Evolutionary conservation across 2,888 invertebrate species (phyloP).

Genomic region (Athrips mouffetella): DNA sequence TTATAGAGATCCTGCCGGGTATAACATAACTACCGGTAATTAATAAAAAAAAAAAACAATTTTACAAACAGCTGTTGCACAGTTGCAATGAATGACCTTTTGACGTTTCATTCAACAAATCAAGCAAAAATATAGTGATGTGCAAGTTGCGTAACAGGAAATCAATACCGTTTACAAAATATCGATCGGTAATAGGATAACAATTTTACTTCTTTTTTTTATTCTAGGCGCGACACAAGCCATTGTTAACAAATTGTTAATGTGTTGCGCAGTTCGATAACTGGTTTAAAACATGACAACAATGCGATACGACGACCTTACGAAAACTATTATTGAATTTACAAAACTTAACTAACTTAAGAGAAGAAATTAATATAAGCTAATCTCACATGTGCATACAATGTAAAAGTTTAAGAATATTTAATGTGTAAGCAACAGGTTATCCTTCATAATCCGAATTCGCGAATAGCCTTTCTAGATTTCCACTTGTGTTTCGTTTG

Average conservation of each 20-base stretch:
- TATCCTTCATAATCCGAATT: conserved; percentile 67
- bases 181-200: background rate
- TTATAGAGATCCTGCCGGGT: too few species aligned
- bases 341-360: too few species aligned
- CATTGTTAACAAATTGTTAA: conserved; percentile 17
- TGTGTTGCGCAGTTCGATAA: conserved; percentile 43
- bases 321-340: background rate
- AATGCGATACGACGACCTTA: background rate
- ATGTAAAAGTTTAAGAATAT: conserved; percentile 55
- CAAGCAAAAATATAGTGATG: conserved; percentile 36
- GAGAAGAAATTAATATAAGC: conserved; percentile 22
- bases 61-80: too few species aligned
- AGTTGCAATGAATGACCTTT: too few species aligned
- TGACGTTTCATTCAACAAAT: conserved; percentile 27
- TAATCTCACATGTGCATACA: conserved; percentile 35
- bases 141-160: conserved; percentile 19
- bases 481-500: conserved; percentile 61
- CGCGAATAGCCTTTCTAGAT: conserved; percentile 66
- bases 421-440: conserved; percentile 72
- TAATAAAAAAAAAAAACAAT: too few species aligned
- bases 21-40: too few species aligned
- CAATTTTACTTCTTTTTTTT: background rate
- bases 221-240: background rate
- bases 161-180: conserved; percentile 5
- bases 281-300: conserved; percentile 17